phyloP scores from a whole-genome alignment of 2,888 invertebrate species.

The Macrosiphum euphorbiae region DNA sequence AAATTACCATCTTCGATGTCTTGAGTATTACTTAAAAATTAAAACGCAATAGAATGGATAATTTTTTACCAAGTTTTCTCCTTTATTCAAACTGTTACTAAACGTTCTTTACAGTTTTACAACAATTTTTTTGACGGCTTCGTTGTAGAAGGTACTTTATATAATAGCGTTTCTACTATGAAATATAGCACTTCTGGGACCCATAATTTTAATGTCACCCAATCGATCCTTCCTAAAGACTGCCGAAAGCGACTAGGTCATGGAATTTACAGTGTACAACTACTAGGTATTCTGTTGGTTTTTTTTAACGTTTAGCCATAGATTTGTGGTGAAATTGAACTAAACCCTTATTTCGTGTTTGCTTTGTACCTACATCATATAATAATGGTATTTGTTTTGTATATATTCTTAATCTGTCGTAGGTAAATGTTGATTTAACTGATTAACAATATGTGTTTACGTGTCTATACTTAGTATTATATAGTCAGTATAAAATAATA shows the following conservation, averaged over 20 bases:
- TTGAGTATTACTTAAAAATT: neutral
- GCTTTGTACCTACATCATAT: neutral
- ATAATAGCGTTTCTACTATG: slow-evolving; percentile 39
- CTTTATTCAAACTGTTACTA: neutral
- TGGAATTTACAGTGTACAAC: neutral
- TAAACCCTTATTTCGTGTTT: neutral
- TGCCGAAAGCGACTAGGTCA: slow-evolving; percentile 31
- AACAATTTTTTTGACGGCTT: slow-evolving; percentile 15
- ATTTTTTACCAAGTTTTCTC: neutral
- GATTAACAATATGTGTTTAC: neutral
- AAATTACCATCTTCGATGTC: neutral
- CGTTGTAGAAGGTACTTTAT: slow-evolving; percentile 11
- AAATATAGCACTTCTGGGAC: slow-evolving; percentile 52
- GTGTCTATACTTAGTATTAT: neutral
- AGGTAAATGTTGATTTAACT: neutral
- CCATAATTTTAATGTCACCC: slow-evolving; percentile 47
- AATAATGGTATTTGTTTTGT: neutral
- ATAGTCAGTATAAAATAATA: neutral
- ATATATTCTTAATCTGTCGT: neutral
- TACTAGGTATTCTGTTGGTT: neutral
- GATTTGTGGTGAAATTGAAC: neutral
- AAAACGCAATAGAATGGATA: neutral
- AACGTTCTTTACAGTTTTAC: slow-evolving; percentile 1
- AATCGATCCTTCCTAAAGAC: slow-evolving; percentile 41
- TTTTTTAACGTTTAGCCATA: neutral